Percentiles rank a stretch among this genome's conserved stretches.
phyloP scores from a whole-genome alignment of 2,888 invertebrate genomes.

The Drosophila crucigera region DNA sequence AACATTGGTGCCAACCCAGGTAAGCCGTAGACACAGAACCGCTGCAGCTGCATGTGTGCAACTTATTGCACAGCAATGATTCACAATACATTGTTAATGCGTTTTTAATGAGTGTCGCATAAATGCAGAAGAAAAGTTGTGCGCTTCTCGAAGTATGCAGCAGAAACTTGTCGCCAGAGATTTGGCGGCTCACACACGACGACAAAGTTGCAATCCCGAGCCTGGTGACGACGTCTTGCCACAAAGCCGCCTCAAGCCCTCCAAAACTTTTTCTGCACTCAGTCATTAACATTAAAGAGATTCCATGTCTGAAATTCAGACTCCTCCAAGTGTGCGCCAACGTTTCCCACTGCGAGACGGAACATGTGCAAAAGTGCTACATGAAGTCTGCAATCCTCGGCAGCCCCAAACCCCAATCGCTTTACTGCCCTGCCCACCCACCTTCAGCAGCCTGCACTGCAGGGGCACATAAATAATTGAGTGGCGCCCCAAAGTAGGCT shows the following conservation, averaged over 20 bases:
- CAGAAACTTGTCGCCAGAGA: constrained; percentile 67
- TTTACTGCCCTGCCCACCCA: neutral
- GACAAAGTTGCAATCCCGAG: constrained; percentile 57
- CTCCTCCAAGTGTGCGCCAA: constrained; percentile 10
- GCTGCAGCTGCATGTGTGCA: constrained; percentile 30
- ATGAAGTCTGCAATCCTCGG: constrained; percentile 10
- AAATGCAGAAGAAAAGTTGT: constrained; percentile 52
- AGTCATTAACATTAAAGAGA: constrained; percentile 78
- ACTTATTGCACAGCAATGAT: constrained; percentile 67
- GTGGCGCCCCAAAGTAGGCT: constrained; percentile 74
- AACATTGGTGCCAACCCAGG: constrained; percentile 9
- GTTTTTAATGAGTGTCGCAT: constrained; percentile 72
- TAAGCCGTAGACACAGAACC: constrained; percentile 11
- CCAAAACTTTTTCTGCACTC: constrained; percentile 64
- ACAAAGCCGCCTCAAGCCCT: constrained; percentile 73
- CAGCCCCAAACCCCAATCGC: neutral
- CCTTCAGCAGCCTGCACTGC: constrained; percentile 53
- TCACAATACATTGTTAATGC: constrained; percentile 75
- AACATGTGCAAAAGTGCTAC: constrained; percentile 41
- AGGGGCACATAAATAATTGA: constrained; percentile 75
- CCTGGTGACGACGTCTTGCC: constrained; percentile 55
- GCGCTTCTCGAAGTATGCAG: constrained; percentile 42
- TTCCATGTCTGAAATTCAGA: constrained; percentile 53
- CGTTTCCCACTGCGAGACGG: constrained; percentile 21
- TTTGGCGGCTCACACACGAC: constrained; percentile 40